Percentiles rank a stretch among this genome's conserved stretches.
Evolutionary conservation across 2,797 vertebrate genomes (phyloP).

Genomic region (Centroberyx gerrardi): DNA sequence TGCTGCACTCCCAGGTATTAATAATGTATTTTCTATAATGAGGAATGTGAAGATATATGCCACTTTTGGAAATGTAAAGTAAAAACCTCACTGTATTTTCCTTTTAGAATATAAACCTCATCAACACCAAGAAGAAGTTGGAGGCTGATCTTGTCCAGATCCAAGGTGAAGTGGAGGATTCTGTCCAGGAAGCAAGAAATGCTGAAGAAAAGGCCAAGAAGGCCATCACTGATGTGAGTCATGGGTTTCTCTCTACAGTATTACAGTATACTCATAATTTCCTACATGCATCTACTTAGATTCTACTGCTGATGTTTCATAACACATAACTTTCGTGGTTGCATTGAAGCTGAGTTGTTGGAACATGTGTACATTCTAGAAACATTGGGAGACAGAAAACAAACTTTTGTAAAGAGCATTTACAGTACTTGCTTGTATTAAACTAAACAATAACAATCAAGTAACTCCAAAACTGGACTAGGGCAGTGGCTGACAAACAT

Average conservation of each 20-base stretch:
- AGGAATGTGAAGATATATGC: not conserved
- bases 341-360: too few species aligned
- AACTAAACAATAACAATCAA: too few species aligned
- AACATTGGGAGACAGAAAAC: too few species aligned
- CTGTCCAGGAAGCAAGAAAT: conserved; percentile 89
- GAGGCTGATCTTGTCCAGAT: conserved; percentile 88
- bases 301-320: too few species aligned
- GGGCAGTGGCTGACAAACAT: too few species aligned
- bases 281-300: too few species aligned
- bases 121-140: conserved; percentile 89
- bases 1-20: conserved; percentile 85
- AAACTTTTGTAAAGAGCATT: too few species aligned
- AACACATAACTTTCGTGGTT: too few species aligned
- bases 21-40: not conserved
- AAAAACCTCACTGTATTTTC: not conserved
- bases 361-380: too few species aligned
- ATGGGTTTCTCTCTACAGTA: not conserved
- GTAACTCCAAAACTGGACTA: too few species aligned
- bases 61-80: not conserved
- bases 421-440: too few species aligned
- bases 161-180: conserved; percentile 90
- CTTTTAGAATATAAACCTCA: conserved; percentile 87
- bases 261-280: not conserved
- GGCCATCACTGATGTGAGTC: conserved; percentile 91
- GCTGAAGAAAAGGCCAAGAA: conserved; percentile 95